A percentile compares a stretch with the other conserved stretches of the same genome.
phyloP scores from a whole-genome alignment of 2,888 invertebrate species.

The Agonopterix arenella region DNA sequence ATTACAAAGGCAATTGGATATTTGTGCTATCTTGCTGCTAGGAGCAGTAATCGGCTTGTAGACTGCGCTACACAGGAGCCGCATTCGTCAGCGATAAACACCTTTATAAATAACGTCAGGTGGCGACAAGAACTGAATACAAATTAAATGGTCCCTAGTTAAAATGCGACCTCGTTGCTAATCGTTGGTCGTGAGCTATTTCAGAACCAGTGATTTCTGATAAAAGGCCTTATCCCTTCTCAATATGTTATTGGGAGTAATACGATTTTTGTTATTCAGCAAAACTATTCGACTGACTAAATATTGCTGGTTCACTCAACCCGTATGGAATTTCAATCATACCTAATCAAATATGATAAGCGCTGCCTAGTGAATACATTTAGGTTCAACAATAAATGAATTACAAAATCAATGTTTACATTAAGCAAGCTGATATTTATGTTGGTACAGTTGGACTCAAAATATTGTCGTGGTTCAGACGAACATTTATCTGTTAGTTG shows the following conservation, averaged over 20 bases:
- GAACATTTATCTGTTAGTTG: conserved; percentile 32
- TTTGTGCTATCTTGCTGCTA: conserved; percentile 12
- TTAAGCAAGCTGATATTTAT: conserved; percentile 8
- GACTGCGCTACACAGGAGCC: conserved; percentile 9
- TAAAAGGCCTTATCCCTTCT: conserved; percentile 10
- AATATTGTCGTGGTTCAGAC: conserved; percentile 32
- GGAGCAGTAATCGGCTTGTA: conserved; percentile 10
- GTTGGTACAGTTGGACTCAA: conserved; percentile 22
- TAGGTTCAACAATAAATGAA: background rate
- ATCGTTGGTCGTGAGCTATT: conserved; percentile 14
- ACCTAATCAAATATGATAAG: background rate
- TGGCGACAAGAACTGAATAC: conserved; percentile 22
- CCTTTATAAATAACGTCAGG: conserved; percentile 23
- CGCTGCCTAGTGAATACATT: no score
- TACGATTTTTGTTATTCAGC: conserved; percentile 9
- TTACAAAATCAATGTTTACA: conserved; percentile 8
- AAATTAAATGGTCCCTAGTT: conserved; percentile 18
- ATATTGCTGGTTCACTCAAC: conserved; percentile 12
- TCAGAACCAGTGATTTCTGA: conserved; percentile 14
- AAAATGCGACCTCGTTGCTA: conserved; percentile 14
- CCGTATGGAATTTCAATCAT: conserved; percentile 3
- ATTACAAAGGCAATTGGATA: no score
- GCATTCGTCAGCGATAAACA: conserved; percentile 17
- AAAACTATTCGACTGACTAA: conserved; percentile 13
- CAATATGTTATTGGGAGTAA: conserved; percentile 13